These are phyloP conservation scores for Trissoscelio sp. DNA, from an alignment of 2,888 invertebrate genomes.

Conservation along the genomic window DNA sequence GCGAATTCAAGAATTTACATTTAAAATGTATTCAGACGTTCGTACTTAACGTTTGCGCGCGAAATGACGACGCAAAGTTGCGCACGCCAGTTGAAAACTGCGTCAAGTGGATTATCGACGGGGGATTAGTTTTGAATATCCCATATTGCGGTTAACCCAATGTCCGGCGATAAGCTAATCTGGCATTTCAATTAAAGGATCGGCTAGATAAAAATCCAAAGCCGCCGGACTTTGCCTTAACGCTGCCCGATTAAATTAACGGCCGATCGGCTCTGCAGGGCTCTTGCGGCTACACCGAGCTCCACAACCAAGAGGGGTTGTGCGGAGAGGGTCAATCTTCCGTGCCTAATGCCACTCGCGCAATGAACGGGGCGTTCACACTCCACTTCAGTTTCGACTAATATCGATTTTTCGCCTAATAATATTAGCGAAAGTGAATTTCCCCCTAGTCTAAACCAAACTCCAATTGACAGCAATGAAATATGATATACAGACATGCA, in stretches of 20 bases:
- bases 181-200: conserved; percentile 59
- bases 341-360: conserved; percentile 46
- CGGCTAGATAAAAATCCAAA: conserved; percentile 57
- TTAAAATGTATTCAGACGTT: conserved; percentile 46
- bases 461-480: conserved; percentile 23
- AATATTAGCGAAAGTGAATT: conserved; percentile 50
- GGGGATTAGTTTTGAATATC: conserved; percentile 39
- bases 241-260: conserved; percentile 61
- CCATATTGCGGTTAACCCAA: conserved; percentile 50
- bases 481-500: conserved; percentile 20
- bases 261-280: conserved; percentile 38
- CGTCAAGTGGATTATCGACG: conserved; percentile 29
- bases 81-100: conserved; percentile 8
- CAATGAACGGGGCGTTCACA: conserved; percentile 46
- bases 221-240: conserved; percentile 47
- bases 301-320: conserved; percentile 10
- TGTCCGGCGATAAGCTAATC: conserved; percentile 59
- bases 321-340: conserved; percentile 55
- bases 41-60: conserved; percentile 12
- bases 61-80: conserved; percentile 34
- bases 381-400: conserved; percentile 57
- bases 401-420: conserved; percentile 58
- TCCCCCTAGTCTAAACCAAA: not conserved
- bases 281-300: conserved; percentile 46
- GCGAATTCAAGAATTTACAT: conserved; percentile 46